A percentile compares a stretch with the other conserved stretches of the same genome.
These are phyloP conservation scores for Spea bombifrons DNA, from an alignment of 2,113 vertebrate genomes.

Conservation along the genomic window DNA sequence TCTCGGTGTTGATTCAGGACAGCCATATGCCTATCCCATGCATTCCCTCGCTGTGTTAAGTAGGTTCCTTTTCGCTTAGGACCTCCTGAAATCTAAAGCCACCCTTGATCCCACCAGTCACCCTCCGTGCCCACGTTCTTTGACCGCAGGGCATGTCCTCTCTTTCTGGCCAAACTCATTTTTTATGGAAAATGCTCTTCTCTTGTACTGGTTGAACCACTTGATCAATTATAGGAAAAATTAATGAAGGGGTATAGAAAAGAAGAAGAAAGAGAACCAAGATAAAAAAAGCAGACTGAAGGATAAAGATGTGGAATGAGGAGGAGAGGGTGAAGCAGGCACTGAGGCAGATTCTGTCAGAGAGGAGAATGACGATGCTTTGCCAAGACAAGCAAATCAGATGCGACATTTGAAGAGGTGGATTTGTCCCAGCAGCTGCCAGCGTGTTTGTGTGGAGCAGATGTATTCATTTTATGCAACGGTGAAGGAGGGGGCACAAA, in stretches of 20 bases:
- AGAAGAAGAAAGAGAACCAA: background rate
- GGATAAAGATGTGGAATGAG: conserved; percentile 12
- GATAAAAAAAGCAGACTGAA: conserved; percentile 20
- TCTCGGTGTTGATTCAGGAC: too few species aligned
- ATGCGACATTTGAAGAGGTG: conserved; percentile 48
- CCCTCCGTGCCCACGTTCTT: too few species aligned
- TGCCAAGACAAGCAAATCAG: conserved; percentile 46
- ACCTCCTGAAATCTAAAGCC: too few species aligned
- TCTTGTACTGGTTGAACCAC: too few species aligned
- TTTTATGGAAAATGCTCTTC: too few species aligned
- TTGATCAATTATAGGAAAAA: background rate
- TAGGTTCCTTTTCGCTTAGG: too few species aligned
- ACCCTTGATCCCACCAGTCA: too few species aligned
- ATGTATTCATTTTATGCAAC: conserved; percentile 47
- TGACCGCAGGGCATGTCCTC: too few species aligned
- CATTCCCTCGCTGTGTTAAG: too few species aligned
- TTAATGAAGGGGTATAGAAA: background rate
- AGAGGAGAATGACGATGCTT: conserved; percentile 40
- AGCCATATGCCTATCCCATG: too few species aligned
- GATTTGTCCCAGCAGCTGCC: conserved; percentile 47
- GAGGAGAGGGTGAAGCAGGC: conserved; percentile 5
- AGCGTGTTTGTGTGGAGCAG: conserved; percentile 46
- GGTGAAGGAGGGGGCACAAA: conserved; percentile 14
- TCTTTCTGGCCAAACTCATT: too few species aligned
- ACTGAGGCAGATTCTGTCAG: conserved; percentile 38